Evolutionary conservation across 2,113 vertebrate genomes (phyloP).

Genomic region (Ophiodon elongatus): DNA sequence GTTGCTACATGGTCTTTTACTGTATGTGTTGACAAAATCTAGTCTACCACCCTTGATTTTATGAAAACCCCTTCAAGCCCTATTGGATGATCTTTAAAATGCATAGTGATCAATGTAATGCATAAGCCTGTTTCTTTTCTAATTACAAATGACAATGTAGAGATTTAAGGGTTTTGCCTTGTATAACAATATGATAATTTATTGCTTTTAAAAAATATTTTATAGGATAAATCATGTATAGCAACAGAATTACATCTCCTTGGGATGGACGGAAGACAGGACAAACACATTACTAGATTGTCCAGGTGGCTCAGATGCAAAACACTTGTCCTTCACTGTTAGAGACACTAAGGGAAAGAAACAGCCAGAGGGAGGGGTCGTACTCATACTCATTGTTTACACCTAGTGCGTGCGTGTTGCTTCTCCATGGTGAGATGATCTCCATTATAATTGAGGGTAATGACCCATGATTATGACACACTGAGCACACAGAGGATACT

Average conservation of each 20-base stretch:
- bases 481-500: constrained; percentile 1
- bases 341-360: background rate
- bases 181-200: background rate
- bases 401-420: constrained; percentile 5
- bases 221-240: background rate
- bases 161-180: background rate
- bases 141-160: background rate
- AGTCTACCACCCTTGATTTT: background rate
- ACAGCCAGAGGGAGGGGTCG: background rate
- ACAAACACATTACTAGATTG: constrained; percentile 1
- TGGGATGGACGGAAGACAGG: background rate
- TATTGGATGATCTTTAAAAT: background rate
- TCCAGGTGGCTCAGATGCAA: constrained; percentile 15
- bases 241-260: background rate
- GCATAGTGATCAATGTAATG: background rate
- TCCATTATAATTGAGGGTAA: constrained; percentile 28
- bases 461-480: constrained; percentile 29
- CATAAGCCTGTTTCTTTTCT: background rate
- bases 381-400: background rate
- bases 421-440: background rate
- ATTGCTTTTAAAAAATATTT: background rate
- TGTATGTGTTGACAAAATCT: background rate
- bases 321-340: constrained; percentile 23
- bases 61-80: background rate
- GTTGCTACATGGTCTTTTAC: too few relatives aligned